Evolutionary conservation across 1,140 invertebrate genomes (phyloP), one percentile per base, ranked within the genome.

Genomic region (Drosophila pseudoobscura): DNA sequence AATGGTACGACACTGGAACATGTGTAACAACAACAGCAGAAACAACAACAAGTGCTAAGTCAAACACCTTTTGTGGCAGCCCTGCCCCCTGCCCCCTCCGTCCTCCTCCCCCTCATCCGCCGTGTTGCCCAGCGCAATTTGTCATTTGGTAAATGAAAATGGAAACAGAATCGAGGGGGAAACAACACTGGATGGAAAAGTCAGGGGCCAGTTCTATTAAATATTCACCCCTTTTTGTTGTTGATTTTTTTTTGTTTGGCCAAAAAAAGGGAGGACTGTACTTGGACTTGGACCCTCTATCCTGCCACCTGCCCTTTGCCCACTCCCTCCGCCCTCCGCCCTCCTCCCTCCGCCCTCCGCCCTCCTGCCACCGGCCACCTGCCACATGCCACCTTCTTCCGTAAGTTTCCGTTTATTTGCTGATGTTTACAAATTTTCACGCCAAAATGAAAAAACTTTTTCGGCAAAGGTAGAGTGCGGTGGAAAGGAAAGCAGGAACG

Each of bases 391-490:
- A 60, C 56, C 78, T 70, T 8, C 7, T 13, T 35, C 11, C 78
- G 70, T 62, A 75, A 83, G 62, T 84, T 84, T 73, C 11, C 76
- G 66, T 76, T 84, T 79, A 79, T 80, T 56, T 82, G 79, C 80
- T 85, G 80, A 85, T 85, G 80, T 87, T 85, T 89, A 87, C 83
- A 87, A 87, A 87, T 87, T 87, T 87, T 83, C 83, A 88, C 84
- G 83, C 70, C 70, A 82, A 87, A 87, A 87, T 87, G 83, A 82
- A 88, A 87, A 88, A 88, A 87, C 26, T 85, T 85, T 80, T 69
- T 46, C 43, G 47, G 47, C 49, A 53, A 49, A 54, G 51, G 47
- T 43, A 66, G 41, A 60, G 39, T 63, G 22, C 62, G 22, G 4
- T 5, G 35, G 31, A 9, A 3, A 9, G 39, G 46, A 8, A 15